phyloP scores from a whole-genome alignment of 2,113 vertebrate genomes.

The Tachysurus vachellii region DNA sequence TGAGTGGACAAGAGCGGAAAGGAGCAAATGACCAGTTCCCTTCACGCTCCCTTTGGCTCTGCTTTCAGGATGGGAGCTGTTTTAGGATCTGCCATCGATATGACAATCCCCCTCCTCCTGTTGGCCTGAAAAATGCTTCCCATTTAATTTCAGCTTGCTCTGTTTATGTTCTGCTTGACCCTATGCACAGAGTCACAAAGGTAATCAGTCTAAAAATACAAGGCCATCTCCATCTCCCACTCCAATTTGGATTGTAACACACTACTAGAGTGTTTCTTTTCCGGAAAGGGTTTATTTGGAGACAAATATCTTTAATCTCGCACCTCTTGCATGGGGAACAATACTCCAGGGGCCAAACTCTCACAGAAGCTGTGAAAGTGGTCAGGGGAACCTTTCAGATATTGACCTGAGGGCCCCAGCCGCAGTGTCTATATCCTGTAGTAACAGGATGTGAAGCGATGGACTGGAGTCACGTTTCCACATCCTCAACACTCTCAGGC shows the following conservation, averaged over 20 bases:
- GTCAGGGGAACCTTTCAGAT: slow-evolving; percentile 45
- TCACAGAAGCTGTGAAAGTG: slow-evolving; percentile 63
- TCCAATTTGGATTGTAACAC: slow-evolving; percentile 45
- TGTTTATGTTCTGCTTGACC: slow-evolving; percentile 60
- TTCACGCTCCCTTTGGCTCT: slow-evolving; percentile 40
- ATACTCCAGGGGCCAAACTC: slow-evolving; percentile 62
- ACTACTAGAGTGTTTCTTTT: slow-evolving; percentile 71
- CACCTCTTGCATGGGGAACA: slow-evolving; percentile 63
- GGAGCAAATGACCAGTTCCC: slow-evolving; percentile 50
- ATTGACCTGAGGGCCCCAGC: slow-evolving; percentile 60
- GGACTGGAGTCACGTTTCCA: slow-evolving; percentile 71
- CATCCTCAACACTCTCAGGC: slow-evolving; percentile 59
- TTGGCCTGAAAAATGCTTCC: slow-evolving; percentile 33
- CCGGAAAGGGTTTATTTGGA: slow-evolving; percentile 68
- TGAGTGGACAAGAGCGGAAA: slow-evolving; percentile 40
- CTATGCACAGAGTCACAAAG: slow-evolving; percentile 57
- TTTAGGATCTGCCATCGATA: slow-evolving; percentile 53
- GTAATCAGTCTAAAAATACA: slow-evolving; percentile 69
- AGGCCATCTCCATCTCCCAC: slow-evolving; percentile 55
- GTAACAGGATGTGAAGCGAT: slow-evolving; percentile 72
- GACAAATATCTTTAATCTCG: slow-evolving; percentile 60
- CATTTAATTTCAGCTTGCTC: slow-evolving; percentile 51
- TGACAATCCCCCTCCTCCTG: slow-evolving; percentile 52
- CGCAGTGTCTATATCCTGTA: slow-evolving; percentile 72
- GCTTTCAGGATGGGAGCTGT: slow-evolving; percentile 54